Evolutionary conservation across 1,140 invertebrate species (phyloP).

Genomic region (Magallana ariakensis): DNA sequence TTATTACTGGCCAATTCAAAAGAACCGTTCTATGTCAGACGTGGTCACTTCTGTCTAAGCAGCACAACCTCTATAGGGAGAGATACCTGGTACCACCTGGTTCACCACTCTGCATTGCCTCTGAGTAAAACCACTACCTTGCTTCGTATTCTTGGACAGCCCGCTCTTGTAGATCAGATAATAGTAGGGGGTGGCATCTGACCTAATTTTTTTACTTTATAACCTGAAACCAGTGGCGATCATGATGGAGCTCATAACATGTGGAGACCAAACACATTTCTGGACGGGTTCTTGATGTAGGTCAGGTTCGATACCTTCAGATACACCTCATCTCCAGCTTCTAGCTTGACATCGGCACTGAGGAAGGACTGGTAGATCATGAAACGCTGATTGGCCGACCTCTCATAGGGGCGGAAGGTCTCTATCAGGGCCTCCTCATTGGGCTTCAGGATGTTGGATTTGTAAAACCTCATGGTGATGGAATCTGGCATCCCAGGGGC

Average conservation of each 20-base stretch:
- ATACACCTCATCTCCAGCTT: constrained; percentile 50
- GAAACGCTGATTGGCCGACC: constrained; percentile 36
- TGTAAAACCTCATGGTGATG: constrained; percentile 42
- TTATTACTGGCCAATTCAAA: too few relatives aligned
- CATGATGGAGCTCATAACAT: neutral
- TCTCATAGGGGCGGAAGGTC: constrained; percentile 44
- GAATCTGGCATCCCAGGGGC: neutral
- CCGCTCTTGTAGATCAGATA: too few relatives aligned
- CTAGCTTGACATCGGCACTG: constrained; percentile 28
- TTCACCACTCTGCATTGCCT: too few relatives aligned
- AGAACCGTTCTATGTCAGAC: too few relatives aligned
- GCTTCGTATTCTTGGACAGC: too few relatives aligned
- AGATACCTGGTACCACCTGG: too few relatives aligned
- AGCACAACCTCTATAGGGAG: too few relatives aligned
- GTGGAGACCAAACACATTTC: constrained; percentile 50
- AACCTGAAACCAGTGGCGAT: too few relatives aligned
- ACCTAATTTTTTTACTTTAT: too few relatives aligned
- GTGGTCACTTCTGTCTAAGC: too few relatives aligned
- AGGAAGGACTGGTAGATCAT: constrained; percentile 43
- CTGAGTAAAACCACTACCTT: too few relatives aligned
- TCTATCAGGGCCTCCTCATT: constrained; percentile 24
- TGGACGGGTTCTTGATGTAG: constrained; percentile 48
- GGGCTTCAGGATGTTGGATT: constrained; percentile 41
- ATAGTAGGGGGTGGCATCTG: too few relatives aligned
- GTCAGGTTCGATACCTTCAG: constrained; percentile 49